Base-by-base conservation (phyloP, 2,888 invertebrate species). In the Agonopterix subpropinquella region DNA sequence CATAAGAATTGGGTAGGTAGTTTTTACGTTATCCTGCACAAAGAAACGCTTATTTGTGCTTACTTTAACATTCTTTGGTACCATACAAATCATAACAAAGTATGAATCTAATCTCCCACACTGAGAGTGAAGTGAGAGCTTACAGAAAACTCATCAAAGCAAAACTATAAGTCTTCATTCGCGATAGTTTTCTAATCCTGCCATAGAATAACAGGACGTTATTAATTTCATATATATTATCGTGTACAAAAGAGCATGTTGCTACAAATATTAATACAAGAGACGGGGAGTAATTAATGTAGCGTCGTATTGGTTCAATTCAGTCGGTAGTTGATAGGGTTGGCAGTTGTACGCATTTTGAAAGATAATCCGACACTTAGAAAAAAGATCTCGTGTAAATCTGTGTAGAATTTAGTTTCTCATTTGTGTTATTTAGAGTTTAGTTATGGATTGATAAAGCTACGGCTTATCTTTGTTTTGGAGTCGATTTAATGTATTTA, bases 231-330 rank as follows among this genome's bases (percentile, higher is more conserved):
- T 28, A 28, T 18, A 18, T 18, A 18, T 13, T 28, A 28, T 76
- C 68, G 64, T 56, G 53, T 54, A 84, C 78, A 86, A 83, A 82
- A 83, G 82, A 76, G 76, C 77, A 79, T 82, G 81, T 83, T 83
- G 75, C 71, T 73, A 80, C 80, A 83, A 84, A 86, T 83, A 85
- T 70, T 59, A 58, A 56, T 51, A 84, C 81, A 85, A 84, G 77
- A 77, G 81, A 71, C 67, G 61, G 46, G 58, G 55, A 76, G 81
- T 87, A 85, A 86, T 86, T 84, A 86, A 83, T 77, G 79, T 75
- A 70, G 68, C 77, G 73, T n/a, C 39, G 39, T 28, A 28, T 28
- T 28, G 28, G 28, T 28, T 28, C 7, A 28, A 28, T 28, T 28
- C 28, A 5, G 28, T 28, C 28, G 7, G 2, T 28, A 28, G 5